Evolutionary conservation across 2,888 invertebrate species (phyloP).

Genomic region (Cataglyphis altisquamis): DNA sequence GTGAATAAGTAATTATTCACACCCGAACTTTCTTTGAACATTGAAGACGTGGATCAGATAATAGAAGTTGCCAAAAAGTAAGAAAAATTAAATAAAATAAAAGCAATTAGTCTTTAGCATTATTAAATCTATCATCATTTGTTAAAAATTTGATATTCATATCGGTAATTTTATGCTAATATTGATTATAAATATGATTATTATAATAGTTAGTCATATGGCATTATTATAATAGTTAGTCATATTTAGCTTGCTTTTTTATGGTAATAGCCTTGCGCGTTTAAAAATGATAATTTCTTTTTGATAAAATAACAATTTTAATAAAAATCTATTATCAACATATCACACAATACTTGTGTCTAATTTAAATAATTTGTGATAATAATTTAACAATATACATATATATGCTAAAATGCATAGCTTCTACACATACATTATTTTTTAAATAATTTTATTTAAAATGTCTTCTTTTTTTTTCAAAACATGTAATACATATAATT

Average conservation of each 20-base stretch:
- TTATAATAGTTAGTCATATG: background rate
- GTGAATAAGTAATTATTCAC: slow-evolving; percentile 65
- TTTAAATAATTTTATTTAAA: no score
- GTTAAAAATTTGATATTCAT: background rate
- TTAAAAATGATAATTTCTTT: background rate
- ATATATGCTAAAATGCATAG: no score
- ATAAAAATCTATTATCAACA: background rate
- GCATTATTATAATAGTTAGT: background rate
- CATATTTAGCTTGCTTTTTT: background rate
- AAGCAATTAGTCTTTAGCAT: background rate
- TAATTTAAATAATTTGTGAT: no score
- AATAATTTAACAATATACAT: no score
- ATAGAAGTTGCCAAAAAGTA: background rate
- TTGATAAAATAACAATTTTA: background rate
- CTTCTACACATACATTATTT: no score
- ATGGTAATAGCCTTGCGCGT: background rate
- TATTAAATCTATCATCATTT: background rate
- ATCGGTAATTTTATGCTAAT: background rate
- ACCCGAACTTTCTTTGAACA: background rate
- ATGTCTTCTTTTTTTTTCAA: no score
- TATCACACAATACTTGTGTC: background rate
- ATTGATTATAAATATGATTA: no score
- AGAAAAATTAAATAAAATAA: background rate
- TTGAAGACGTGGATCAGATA: background rate
- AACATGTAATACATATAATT: no score